These are phyloP conservation scores for Anguilla marmorata DNA, from an alignment of 2,797 vertebrate species.

Conservation along the genomic window DNA sequence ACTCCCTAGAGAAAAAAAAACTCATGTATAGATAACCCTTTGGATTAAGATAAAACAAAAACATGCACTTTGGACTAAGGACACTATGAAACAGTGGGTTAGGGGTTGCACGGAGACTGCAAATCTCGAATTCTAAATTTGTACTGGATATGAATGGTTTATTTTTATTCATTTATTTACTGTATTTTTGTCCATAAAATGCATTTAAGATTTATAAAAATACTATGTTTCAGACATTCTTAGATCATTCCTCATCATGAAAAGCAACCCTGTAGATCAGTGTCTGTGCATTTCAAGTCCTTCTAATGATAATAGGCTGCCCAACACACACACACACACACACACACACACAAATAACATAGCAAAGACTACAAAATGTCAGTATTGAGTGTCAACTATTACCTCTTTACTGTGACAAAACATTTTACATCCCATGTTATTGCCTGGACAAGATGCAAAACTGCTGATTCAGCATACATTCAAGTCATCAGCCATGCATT, in stretches of 20 bases:
- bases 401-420: neutral
- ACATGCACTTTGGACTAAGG: neutral
- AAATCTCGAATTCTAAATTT: neutral
- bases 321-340: neutral
- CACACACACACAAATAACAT: neutral
- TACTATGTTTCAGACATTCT: too few relatives aligned
- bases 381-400: neutral
- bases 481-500: neutral
- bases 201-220: too few relatives aligned
- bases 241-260: too few relatives aligned
- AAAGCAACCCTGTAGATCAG: too few relatives aligned
- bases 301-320: neutral
- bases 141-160: neutral
- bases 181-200: too few relatives aligned
- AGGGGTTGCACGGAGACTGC: neutral
- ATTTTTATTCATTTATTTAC: neutral
- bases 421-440: neutral
- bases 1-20: neutral
- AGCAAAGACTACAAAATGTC: neutral
- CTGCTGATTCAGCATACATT: neutral
- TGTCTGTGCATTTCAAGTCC: too few relatives aligned
- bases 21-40: neutral
- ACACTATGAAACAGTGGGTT: neutral
- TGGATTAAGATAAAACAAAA: neutral
- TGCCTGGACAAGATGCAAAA: neutral